Evolutionary conservation across 1,140 invertebrate species (phyloP).

Genomic region (Caligus rogercresseyi): DNA sequence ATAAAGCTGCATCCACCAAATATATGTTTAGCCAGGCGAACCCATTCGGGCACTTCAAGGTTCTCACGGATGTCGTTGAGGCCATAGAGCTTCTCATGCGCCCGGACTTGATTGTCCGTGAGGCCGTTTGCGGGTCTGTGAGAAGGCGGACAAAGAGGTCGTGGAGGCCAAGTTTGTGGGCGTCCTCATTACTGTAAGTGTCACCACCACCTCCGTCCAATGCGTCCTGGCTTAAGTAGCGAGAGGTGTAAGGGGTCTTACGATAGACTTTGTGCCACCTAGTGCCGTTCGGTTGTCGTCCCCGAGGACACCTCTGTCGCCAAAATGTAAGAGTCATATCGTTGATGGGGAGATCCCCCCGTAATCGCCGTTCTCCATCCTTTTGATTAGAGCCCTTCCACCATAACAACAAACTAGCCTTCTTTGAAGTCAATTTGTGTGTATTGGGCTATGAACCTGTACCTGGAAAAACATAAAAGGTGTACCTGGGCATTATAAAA

Average conservation of each 20-base stretch:
- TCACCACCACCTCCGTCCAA: neutral
- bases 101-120: neutral
- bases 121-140: constrained; percentile 3
- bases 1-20: constrained; percentile 38
- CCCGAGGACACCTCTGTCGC: constrained; percentile 1
- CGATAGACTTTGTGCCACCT: neutral
- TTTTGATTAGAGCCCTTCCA: no score
- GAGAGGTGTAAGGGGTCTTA: constrained; percentile 7
- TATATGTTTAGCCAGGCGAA: constrained; percentile 37
- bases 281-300: constrained; percentile 10
- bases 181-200: neutral
- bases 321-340: constrained; percentile 5
- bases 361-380: no score
- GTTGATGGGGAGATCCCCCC: neutral
- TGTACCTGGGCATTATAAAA: no score
- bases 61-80: constrained; percentile 33
- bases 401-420: no score
- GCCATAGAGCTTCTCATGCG: constrained; percentile 32
- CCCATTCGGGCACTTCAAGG: constrained; percentile 33
- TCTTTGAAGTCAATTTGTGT: no score
- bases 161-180: neutral
- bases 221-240: neutral
- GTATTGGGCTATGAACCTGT: no score
- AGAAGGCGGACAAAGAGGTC: constrained; percentile 7
- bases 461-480: no score